A percentile compares a stretch with the other conserved stretches of the same genome.
Evolutionary conservation across 2,888 invertebrate genomes (phyloP).

Genomic region (Hemithea aestivaria): DNA sequence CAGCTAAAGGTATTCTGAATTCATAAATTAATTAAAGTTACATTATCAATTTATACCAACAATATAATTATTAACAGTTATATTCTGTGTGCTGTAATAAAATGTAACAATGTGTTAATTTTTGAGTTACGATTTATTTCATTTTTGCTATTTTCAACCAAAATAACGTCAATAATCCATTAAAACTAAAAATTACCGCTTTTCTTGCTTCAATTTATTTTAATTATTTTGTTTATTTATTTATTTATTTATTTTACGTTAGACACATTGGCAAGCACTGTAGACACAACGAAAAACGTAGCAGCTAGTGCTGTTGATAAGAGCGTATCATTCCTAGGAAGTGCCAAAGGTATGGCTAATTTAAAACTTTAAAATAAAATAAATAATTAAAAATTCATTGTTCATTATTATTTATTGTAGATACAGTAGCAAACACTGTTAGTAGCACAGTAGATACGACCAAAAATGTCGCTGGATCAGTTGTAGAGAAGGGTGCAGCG

Average conservation of each 20-base stretch:
- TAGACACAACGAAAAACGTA: conserved; percentile 43
- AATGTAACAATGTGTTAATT: too few species aligned
- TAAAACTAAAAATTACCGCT: too few species aligned
- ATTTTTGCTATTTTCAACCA: too few species aligned
- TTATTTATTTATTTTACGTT: conserved; percentile 24
- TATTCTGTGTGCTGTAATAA: too few species aligned
- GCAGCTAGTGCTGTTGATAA: conserved; percentile 36
- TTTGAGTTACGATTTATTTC: too few species aligned
- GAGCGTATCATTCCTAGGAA: conserved; percentile 43
- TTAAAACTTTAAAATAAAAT: conserved; percentile 5
- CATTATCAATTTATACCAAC: too few species aligned
- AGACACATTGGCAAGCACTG: conserved; percentile 48
- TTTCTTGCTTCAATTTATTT: too few species aligned
- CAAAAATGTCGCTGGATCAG: conserved; percentile 44
- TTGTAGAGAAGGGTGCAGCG: conserved; percentile 45
- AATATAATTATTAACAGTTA: too few species aligned
- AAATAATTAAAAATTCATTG: not conserved
- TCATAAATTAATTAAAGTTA: too few species aligned
- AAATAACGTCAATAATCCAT: too few species aligned
- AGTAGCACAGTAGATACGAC: conserved; percentile 50
- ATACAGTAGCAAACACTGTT: conserved; percentile 47
- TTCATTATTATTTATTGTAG: conserved; percentile 39
- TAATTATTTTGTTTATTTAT: not conserved
- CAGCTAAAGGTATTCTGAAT: too few species aligned
- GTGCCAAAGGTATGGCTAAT: conserved; percentile 42